Evolutionary conservation across 92 coral and sea anemone species (phyloP).

Genomic region (Umimayanthus chanpuru): DNA sequence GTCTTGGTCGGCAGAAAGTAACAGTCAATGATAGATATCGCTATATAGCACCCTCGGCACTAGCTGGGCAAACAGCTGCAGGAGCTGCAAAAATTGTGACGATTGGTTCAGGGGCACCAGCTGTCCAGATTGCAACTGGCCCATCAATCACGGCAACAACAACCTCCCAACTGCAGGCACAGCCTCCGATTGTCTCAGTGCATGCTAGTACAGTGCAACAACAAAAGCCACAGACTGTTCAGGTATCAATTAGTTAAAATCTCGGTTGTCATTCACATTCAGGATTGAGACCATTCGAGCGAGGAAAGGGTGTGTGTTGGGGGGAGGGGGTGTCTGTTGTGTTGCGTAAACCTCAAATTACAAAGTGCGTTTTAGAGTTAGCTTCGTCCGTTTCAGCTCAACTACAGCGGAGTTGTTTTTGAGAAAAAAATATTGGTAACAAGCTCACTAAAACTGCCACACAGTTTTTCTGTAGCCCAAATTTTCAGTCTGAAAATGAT

Average conservation of each 20-base stretch:
- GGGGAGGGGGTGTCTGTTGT: too few species aligned
- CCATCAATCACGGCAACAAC: background rate
- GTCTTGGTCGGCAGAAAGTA: slow-evolving; percentile 64
- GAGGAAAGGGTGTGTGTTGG: too few species aligned
- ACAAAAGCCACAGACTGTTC: background rate
- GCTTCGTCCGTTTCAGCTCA: too few species aligned
- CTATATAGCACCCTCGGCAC: slow-evolving; percentile 67
- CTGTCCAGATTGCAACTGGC: slow-evolving; percentile 7
- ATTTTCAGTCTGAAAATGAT: too few species aligned
- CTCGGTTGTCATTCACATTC: background rate
- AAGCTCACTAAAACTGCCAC: too few species aligned
- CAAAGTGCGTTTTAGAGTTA: too few species aligned
- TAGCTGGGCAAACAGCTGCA: slow-evolving; percentile 12
- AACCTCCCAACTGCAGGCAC: background rate
- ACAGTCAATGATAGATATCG: slow-evolving; percentile 82
- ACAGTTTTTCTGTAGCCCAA: too few species aligned
- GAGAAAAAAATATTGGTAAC: too few species aligned
- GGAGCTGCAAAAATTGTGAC: slow-evolving; percentile 12
- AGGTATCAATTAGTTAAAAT: slow-evolving; percentile 3
- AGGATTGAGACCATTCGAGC: background rate
- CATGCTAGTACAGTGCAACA: background rate
- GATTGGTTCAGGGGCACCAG: slow-evolving; percentile 3
- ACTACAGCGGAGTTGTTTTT: too few species aligned
- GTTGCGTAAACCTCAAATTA: too few species aligned
- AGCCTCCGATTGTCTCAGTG: slow-evolving; percentile 16